Percentiles rank a stretch among this genome's conserved stretches.
Evolutionary conservation across 2,888 invertebrate genomes (phyloP).

Genomic region (Iselma pallidipennis): DNA sequence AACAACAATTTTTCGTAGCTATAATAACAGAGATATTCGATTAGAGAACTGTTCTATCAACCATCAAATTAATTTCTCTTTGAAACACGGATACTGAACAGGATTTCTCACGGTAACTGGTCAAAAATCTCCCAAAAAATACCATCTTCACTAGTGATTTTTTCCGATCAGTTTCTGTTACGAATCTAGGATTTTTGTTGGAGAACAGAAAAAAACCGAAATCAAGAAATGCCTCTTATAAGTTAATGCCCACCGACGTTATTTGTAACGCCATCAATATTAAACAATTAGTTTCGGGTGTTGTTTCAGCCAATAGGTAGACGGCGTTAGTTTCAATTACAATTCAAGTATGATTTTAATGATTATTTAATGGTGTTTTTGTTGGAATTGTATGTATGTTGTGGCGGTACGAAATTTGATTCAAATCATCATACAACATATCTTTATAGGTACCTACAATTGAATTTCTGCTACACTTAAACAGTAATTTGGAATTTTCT

Average conservation of each 20-base stretch:
- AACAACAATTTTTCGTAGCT: too few relatives aligned
- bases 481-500: too few relatives aligned
- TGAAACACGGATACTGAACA: background rate
- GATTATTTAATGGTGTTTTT: background rate
- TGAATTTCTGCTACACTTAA: too few relatives aligned
- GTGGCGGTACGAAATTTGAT: background rate
- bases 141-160: background rate
- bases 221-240: too few relatives aligned
- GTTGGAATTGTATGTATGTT: background rate
- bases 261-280: constrained; percentile 40
- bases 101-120: background rate
- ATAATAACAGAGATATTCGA: background rate
- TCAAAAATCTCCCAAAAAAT: background rate
- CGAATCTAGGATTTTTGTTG: too few relatives aligned
- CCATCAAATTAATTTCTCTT: background rate
- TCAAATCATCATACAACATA: background rate
- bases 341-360: too few relatives aligned
- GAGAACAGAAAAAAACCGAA: too few relatives aligned
- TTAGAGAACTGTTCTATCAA: constrained; percentile 1
- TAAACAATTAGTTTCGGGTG: constrained; percentile 40
- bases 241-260: too few relatives aligned
- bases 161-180: too few relatives aligned
- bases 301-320: constrained; percentile 21
- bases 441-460: too few relatives aligned
- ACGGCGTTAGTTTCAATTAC: too few relatives aligned